Conservation (phyloP, 2,888 invertebrate species). For the Lobophora halterata region DNA sequence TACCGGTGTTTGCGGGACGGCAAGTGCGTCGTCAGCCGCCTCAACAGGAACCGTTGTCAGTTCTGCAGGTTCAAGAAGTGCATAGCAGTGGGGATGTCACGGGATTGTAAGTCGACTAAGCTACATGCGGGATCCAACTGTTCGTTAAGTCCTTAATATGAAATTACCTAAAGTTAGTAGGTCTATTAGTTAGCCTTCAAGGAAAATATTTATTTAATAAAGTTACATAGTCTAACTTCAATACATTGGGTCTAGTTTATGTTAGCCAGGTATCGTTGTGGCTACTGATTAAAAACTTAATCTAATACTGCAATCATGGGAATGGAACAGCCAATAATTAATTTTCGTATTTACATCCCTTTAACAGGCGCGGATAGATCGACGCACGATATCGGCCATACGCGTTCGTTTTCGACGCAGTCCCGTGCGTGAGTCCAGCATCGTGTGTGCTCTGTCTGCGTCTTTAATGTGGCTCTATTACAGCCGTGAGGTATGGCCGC, state of each 20-base stretch:
- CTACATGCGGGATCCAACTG: too few relatives aligned
- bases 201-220: too few relatives aligned
- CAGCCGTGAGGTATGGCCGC: constrained; percentile 97
- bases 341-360: constrained; percentile 7
- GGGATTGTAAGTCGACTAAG: constrained; percentile 91
- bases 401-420: too few relatives aligned
- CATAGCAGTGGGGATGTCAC: constrained; percentile 96
- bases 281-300: too few relatives aligned
- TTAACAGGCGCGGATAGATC: constrained; percentile 11
- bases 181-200: too few relatives aligned
- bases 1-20: constrained; percentile 96
- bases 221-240: too few relatives aligned
- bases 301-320: constrained; percentile 6
- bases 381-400: constrained; percentile 43
- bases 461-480: constrained; percentile 21
- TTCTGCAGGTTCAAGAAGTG: constrained; percentile 98
- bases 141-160: too few relatives aligned
- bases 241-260: too few relatives aligned
- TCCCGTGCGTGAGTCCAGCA: constrained; percentile 42
- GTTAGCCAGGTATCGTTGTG: too few relatives aligned
- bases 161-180: too few relatives aligned
- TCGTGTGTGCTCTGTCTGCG: constrained; percentile 24
- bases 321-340: neutral
- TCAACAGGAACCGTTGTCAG: constrained; percentile 97
- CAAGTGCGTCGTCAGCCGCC: constrained; percentile 95